Base-by-base conservation (phyloP, 2,888 invertebrate genomes). In the Oligia strigilis region DNA sequence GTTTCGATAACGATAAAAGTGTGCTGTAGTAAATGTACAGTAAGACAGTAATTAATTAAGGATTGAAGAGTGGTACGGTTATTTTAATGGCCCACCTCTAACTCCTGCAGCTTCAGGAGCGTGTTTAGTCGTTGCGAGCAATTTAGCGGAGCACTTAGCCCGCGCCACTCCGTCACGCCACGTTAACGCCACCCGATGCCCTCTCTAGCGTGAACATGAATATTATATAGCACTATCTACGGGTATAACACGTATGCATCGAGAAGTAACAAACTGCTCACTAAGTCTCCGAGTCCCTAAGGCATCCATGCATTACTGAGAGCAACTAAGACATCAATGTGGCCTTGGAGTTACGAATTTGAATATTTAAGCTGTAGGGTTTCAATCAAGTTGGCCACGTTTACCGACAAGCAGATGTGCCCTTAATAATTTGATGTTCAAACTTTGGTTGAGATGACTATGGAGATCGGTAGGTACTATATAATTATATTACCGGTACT, bases 141-240 rank as follows among this genome's bases (percentile, higher is more conserved):
- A 94, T 95, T 95, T 94, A 93, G 90, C 91, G 88, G 85, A 93
- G 94, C 94, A 94, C 94, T 95, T 94, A 94, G 92, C 91, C 91
- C 88, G 88, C 77, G 89, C 89, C 90, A 92, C 93, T 93, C 91
- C 92, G 94, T 93, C 94, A 94, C 92, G 94, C 88, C 91, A 88
- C 93, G 92, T 94, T 95, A 93, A 85, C 92, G 87, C 88, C 91
- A 90, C 88, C 92, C 90, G 88, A 89, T 89, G 89, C 88, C 87
- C 88, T 85, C 90, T 88, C 86, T 87, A 85, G 83, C 91, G 88
- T 90, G 86, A 91, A 90, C 90, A 87, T 88, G 91, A 87, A 90
- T 89, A 87, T 85, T 84, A 86, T 84, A 85, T 82, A 86, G 74
- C 76, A 78, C 80, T 89, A 86, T 84, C 80, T 86, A 79, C 65